These are phyloP conservation scores for Etheostoma spectabile DNA, from an alignment of 2,113 vertebrate species.

Conservation along the genomic window DNA sequence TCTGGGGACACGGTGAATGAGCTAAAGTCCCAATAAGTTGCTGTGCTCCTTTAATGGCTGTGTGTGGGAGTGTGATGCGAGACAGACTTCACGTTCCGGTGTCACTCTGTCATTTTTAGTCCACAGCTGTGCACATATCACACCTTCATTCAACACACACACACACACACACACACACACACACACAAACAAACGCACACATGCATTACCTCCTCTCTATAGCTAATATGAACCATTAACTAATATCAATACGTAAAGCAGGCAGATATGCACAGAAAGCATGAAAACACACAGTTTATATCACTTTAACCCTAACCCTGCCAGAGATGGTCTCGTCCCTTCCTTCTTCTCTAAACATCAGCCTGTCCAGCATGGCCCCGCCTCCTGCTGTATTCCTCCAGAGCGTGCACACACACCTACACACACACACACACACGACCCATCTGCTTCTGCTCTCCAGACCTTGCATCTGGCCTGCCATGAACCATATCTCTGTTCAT, in stretches of 20 bases:
- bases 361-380: constrained; percentile 37
- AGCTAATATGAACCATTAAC: neutral
- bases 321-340: constrained; percentile 43
- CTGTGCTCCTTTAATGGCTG: too few relatives aligned
- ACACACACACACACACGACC: constrained; percentile 45
- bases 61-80: constrained; percentile 12
- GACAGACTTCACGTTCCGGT: neutral
- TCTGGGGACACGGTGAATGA: too few relatives aligned
- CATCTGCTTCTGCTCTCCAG: constrained; percentile 74
- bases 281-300: constrained; percentile 50
- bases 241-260: neutral
- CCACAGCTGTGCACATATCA: constrained; percentile 62
- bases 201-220: neutral
- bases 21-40: too few relatives aligned
- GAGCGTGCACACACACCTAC: constrained; percentile 35
- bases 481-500: constrained; percentile 64
- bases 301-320: constrained; percentile 52
- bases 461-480: constrained; percentile 67
- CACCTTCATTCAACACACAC: constrained; percentile 32
- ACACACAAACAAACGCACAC: constrained; percentile 39
- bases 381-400: constrained; percentile 55
- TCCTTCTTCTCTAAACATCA: constrained; percentile 73
- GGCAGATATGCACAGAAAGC: neutral
- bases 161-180: constrained; percentile 38
- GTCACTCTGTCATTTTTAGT: constrained; percentile 42